Conservation (phyloP, 2,888 invertebrate genomes). For the Alcis repandata region DNA sequence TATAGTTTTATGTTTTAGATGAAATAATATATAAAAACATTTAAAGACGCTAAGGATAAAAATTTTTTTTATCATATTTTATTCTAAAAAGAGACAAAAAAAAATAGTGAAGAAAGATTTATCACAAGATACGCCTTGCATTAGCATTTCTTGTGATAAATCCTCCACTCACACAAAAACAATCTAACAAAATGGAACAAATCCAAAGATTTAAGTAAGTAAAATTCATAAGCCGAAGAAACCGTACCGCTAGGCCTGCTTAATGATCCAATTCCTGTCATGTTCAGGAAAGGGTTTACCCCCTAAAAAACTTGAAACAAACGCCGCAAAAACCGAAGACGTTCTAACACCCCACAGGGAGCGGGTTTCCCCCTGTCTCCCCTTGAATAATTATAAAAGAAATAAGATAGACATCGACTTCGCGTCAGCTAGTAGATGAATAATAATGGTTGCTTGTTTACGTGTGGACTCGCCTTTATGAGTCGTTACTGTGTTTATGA, state of each 20-base stretch:
- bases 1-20: too few relatives aligned
- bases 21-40: too few relatives aligned
- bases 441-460: conserved; percentile 84
- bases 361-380: conserved; percentile 37
- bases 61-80: too few relatives aligned
- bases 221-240: conserved; percentile 61
- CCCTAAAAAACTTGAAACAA: conserved; percentile 87
- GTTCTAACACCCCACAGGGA: conserved; percentile 70
- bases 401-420: conserved; percentile 87
- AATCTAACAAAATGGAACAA: conserved; percentile 29
- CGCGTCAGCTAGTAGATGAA: conserved; percentile 83
- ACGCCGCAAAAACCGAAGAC: conserved; percentile 87
- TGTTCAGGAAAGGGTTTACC: conserved; percentile 86
- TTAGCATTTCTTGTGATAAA: background rate
- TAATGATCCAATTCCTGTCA: conserved; percentile 87
- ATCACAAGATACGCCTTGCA: too few relatives aligned
- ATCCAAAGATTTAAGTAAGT: conserved; percentile 29
- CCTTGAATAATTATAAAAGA: conserved; percentile 86
- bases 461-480: conserved; percentile 77
- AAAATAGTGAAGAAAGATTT: too few relatives aligned
- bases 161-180: background rate
- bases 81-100: background rate
- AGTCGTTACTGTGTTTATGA: conserved; percentile 66
- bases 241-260: conserved; percentile 71
- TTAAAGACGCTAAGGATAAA: too few relatives aligned